Percentiles rank a stretch among this genome's conserved stretches.
phyloP scores from a whole-genome alignment of 2,888 invertebrate genomes.

The Andrena fulva region DNA sequence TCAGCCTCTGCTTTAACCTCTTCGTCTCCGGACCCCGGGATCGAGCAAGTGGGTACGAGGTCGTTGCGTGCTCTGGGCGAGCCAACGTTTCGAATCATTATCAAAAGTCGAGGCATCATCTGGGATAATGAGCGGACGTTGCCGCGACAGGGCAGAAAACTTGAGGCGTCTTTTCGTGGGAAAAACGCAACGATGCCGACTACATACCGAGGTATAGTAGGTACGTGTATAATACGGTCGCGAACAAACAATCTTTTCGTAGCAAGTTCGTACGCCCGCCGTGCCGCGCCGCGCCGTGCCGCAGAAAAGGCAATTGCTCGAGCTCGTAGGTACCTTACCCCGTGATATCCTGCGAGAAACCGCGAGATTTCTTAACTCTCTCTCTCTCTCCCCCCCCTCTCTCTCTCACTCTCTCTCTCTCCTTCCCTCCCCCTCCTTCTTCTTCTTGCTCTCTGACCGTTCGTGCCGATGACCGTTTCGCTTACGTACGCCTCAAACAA shows the following conservation, averaged over 20 bases:
- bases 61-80: constrained; percentile 64
- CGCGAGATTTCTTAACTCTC: constrained; percentile 10
- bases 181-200: constrained; percentile 51
- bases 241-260: background rate
- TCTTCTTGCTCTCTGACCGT: constrained; percentile 48
- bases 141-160: constrained; percentile 73
- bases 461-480: constrained; percentile 65
- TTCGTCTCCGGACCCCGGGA: constrained; percentile 4
- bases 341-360: background rate
- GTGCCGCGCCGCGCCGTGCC: background rate
- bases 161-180: constrained; percentile 68
- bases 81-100: constrained; percentile 70
- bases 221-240: background rate
- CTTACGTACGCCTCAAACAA: constrained; percentile 67
- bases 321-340: background rate
- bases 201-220: too few species aligned
- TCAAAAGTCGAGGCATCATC: constrained; percentile 71
- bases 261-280: too few species aligned
- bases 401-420: background rate
- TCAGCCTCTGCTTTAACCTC: constrained; percentile 11
- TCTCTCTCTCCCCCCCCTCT: background rate
- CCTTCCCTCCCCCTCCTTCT: background rate
- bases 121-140: constrained; percentile 77
- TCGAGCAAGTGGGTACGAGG: constrained; percentile 13
- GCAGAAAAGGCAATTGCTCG: background rate